Evolutionary conservation across 2,797 vertebrate genomes (phyloP), one percentile per base, ranked within the genome.

Genomic region (Delichon dasypus): DNA sequence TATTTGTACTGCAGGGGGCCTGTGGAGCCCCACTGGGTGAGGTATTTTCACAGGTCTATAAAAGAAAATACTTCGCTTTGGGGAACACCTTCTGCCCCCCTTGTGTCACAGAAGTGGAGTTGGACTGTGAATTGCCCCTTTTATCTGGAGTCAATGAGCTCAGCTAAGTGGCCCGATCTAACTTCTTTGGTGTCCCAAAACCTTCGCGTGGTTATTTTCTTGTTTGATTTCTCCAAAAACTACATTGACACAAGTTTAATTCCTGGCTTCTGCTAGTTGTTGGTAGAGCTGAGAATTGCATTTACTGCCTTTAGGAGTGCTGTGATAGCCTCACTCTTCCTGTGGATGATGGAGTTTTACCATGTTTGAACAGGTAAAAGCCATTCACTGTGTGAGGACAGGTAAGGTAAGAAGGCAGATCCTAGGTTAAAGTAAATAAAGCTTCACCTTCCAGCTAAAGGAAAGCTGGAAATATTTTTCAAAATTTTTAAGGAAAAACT

Each of bases 21-120:
- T 76, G 55, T 14, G 74, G 81, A 94, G 42, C 57, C 90, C 71
- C 42, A 67, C 86, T 54, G 74, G 48, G 74, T 0, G 9, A 86
- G 71, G 64, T 26, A 82, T 92, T 92, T 94, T 96, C 87, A 79
- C 58, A 70, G 72, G 57, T 76, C 88, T 82, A 16, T 90, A 53
- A 86, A 83, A 81, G 48, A 86, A 51, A 79, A 78, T 18, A 13
- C 67, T 62, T 66, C 72, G 17, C 45, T 80, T 87, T 78, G 64
- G 53, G 66, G 57, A 91, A 47, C 42, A 82, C 54, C 45, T 92
- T 53, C 44, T 90, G 77, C 25, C 40, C 19, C 76, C 34, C 36
- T 85, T 54, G 9, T 61, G n/a, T 80, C 79, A 60, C 32, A 82
- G 55, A 84, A 87, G 22, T 44, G 20, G 55, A 84, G 53, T 15